phyloP scores from a whole-genome alignment of 2,113 vertebrate genomes.

The Phocoena phocoena region DNA sequence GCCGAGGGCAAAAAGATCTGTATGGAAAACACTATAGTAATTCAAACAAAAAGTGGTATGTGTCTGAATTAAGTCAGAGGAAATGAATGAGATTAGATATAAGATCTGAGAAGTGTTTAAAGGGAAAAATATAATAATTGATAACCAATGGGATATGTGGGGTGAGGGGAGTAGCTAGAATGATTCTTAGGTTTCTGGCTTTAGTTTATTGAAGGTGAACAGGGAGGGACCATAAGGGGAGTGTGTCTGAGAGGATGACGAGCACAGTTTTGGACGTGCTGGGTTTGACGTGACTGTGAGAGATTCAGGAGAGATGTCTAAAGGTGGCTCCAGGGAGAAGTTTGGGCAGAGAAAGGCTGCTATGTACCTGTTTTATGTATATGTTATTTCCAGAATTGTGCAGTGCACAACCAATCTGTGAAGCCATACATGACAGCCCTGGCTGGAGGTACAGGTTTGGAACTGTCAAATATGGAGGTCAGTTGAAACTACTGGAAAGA shows the following conservation, averaged over 20 bases:
- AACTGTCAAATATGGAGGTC: neutral
- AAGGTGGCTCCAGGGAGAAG: neutral
- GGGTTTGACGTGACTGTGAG: neutral
- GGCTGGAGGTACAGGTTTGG: neutral
- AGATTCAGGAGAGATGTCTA: neutral
- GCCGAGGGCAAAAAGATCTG: neutral
- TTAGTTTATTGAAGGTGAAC: neutral
- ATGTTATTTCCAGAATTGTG: neutral
- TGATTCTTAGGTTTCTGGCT: neutral
- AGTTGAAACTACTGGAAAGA: neutral
- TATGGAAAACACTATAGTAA: neutral
- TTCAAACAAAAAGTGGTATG: neutral
- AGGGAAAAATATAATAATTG: neutral
- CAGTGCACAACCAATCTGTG: too few species aligned
- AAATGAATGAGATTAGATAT: neutral
- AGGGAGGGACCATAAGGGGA: neutral
- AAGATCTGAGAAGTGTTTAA: neutral
- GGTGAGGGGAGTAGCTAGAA: neutral
- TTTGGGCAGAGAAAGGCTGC: neutral
- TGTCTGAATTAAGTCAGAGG: neutral
- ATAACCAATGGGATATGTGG: neutral
- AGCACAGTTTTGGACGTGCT: neutral
- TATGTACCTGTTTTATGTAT: neutral
- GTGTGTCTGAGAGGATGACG: neutral
- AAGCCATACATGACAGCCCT: neutral